Conservation (phyloP, 1,140 invertebrate genomes). For the Druon quercuslanigerum region DNA sequence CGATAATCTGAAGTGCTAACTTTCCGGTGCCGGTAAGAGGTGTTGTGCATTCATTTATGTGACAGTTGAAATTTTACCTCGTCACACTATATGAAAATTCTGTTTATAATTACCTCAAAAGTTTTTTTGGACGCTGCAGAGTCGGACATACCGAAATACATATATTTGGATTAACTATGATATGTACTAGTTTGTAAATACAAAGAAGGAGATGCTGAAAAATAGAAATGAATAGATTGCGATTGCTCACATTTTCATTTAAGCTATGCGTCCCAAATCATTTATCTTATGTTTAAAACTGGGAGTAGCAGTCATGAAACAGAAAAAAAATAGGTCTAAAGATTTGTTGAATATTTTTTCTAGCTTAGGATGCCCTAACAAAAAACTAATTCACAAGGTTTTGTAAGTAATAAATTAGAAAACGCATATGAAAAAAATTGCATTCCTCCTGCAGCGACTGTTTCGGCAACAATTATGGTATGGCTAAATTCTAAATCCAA, state of each 20-base stretch:
- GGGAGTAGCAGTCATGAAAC: not conserved
- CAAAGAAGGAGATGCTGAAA: not conserved
- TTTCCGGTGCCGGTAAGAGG: too few species aligned
- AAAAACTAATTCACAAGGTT: too few species aligned
- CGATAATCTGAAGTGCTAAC: too few species aligned
- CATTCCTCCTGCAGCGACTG: too few species aligned
- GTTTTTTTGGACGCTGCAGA: not conserved
- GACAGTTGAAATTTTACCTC: too few species aligned
- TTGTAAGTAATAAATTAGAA: too few species aligned
- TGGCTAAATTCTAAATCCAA: too few species aligned
- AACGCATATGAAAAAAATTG: too few species aligned
- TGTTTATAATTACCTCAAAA: not conserved
- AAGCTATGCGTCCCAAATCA: not conserved
- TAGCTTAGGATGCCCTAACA: not conserved
- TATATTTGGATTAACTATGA: not conserved
- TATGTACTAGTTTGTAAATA: not conserved
- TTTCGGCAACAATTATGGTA: too few species aligned
- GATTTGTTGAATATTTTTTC: not conserved
- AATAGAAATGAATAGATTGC: not conserved
- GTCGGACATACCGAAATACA: not conserved
- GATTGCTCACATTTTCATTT: not conserved
- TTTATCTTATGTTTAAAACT: not conserved
- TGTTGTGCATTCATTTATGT: too few species aligned
- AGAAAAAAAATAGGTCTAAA: not conserved
- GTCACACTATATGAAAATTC: not conserved